These are phyloP conservation scores for Pollimyrus isidori DNA, from an alignment of 2,113 vertebrate species.

Conservation along the genomic window DNA sequence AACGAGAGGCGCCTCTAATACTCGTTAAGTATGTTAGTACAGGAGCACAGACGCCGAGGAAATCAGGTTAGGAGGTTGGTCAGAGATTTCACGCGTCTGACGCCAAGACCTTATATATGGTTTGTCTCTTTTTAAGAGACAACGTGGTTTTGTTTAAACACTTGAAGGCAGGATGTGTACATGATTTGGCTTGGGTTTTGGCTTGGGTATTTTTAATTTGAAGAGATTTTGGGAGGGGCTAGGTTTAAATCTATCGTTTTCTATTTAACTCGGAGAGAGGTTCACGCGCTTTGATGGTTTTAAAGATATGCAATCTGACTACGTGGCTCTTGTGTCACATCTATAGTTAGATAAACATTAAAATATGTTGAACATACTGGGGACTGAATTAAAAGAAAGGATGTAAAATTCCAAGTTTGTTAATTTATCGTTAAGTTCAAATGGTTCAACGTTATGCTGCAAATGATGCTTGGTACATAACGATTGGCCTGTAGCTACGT, in stretches of 20 bases:
- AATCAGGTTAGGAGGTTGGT: conserved; percentile 9
- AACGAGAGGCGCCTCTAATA: neutral
- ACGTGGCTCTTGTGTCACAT: neutral
- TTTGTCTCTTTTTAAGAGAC: conserved; percentile 17
- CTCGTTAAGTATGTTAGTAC: neutral
- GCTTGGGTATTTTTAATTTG: conserved; percentile 55
- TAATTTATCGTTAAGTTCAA: neutral
- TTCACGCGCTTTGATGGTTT: neutral
- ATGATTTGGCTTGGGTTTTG: conserved; percentile 56
- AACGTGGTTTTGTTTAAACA: conserved; percentile 36
- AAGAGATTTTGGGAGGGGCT: conserved; percentile 30
- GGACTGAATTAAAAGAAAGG: neutral
- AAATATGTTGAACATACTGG: neutral
- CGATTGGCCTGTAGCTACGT: neutral
- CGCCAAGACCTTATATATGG: conserved; percentile 31
- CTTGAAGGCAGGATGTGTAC: conserved; percentile 51
- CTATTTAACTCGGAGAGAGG: neutral
- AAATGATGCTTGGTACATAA: neutral
- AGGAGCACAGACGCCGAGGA: neutral
- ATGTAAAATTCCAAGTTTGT: neutral
- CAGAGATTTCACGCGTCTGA: conserved; percentile 24
- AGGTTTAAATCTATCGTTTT: conserved; percentile 34
- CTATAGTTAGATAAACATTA: neutral
- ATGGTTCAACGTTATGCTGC: too few relatives aligned
- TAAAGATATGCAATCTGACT: neutral